Evolutionary conservation across 2,888 invertebrate species (phyloP), one percentile per base, ranked within the genome.

Genomic region (Lycophotia porphyrea): DNA sequence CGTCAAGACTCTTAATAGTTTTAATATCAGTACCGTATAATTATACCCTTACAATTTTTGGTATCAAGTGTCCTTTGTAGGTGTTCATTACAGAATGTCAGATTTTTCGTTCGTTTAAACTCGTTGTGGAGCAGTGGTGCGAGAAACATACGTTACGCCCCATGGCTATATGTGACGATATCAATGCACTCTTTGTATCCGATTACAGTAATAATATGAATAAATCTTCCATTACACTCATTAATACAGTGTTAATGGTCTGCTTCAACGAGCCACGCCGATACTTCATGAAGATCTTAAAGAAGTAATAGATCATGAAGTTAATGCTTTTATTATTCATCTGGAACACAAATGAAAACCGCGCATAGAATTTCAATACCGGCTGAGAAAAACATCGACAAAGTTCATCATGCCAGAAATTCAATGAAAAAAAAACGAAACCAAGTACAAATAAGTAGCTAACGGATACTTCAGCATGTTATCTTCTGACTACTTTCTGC

Each of bases 61-160:
- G 70, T 82, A 81, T 87, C 79, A 66, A 77, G 67, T 87, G 63
- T 85, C 85, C 63, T 78, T 81, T 75, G 52, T 64, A 78, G 76
- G 93, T 93, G 93, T 93, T 90, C 86, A 87, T 92, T 92, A 90
- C 91, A 89, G 87, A 92, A 90, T 90, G 93, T 92, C 91, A 92
- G 80, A 93, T 93, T 93, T 94, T 93, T 93, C 93, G 91, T 92
- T 89, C 92, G 85, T 91, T 93, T 93, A 93, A 93, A 91, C 93
- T 89, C 85, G 90, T 88, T 88, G 83, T 75, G 79, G 86, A 77
- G 82, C 91, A 92, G 90, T 90, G 92, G 85, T 78, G 92, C 91
- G 91, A 88, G 85, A 93, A 93, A 93, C 91, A 79, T 86, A 88
- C 91, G 93, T 91, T 89, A 92, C 92, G 93, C 92, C 88, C 89